Percentiles rank a stretch among this genome's conserved stretches.
Conservation (phyloP, 1,140 invertebrate genomes). For the Ostrea edulis region DNA sequence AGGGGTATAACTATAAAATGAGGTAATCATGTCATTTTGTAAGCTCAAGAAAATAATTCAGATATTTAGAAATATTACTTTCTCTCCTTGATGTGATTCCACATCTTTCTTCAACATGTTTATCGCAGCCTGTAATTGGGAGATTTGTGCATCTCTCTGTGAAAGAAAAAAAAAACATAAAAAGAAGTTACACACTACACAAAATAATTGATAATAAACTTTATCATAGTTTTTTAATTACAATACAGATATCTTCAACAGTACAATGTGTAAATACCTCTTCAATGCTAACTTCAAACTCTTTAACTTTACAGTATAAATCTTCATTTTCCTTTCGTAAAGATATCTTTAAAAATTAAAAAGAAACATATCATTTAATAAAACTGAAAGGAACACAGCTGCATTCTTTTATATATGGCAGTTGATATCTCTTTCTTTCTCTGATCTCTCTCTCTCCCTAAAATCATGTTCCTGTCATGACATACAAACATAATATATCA, state of each 20-base stretch:
- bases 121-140: neutral
- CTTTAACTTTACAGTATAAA: neutral
- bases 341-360: neutral
- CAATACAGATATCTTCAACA: neutral
- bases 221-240: neutral
- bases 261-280: neutral
- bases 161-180: neutral
- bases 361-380: neutral
- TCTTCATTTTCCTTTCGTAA: slow-evolving; percentile 29
- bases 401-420: neutral
- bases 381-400: neutral
- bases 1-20: neutral
- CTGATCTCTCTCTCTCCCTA: too few relatives aligned
- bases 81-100: neutral
- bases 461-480: too few relatives aligned
- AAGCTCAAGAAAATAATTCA: neutral
- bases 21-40: neutral
- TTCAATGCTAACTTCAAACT: neutral
- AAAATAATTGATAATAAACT: too few relatives aligned
- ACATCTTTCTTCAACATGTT: neutral
- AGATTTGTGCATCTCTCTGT: neutral
- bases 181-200: neutral
- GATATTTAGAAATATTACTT: neutral
- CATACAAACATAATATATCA: too few relatives aligned
- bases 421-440: too few relatives aligned